Base-by-base conservation (phyloP, 2,888 invertebrate species). In the Tanypteryx hageni region DNA sequence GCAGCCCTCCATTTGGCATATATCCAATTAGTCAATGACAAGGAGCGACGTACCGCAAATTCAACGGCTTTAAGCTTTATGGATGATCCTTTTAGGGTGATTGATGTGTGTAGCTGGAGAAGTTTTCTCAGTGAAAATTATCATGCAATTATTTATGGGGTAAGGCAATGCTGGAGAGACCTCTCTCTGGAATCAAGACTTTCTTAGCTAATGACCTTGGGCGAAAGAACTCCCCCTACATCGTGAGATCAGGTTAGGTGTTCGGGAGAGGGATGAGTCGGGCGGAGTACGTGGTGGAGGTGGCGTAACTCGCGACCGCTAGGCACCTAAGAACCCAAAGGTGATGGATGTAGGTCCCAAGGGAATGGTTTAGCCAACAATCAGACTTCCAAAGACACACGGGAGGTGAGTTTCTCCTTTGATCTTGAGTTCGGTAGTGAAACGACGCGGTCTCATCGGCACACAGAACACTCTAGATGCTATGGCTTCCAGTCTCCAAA, bases 11-110 rank as follows among this genome's bases (percentile, higher is more conserved):
- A 7, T 22, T 22, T 5, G 76, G 22, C n/a, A 76, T 76, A n/a
- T 8, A 76, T 76, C 27, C 76, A 22, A 76, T 76, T 76, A 76
- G 76, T 27, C 76, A 7, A 76, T 76, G 76, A 76, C 76, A 76
- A 22, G 76, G 27, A 10, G n/a, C 76, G 76, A 76, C 76, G 27
- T 27, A 8, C 16, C 22, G n/a, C 22, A 76, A 27, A 11, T 11
- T 76, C 76, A 76, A 76, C 3, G 22, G 22, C 27, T 76, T 76
- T 9, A 22, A 27, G 76, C 76, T n/a, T 76, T 76, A 76, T 76
- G 27, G 22, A 22, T 76, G 22, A 16, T 76, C 22, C 76, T 76
- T 76, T 76, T 76, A 22, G 27, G 27, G 76, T 22, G 76, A 76
- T 76, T 44, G 76, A 10, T 22, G 22, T 27, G 22, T 22, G 22